Percentiles rank a stretch among this genome's conserved stretches.
These are phyloP conservation scores for Onychorhynchus coronatus DNA, from an alignment of 2,113 vertebrate species.

Conservation along the genomic window DNA sequence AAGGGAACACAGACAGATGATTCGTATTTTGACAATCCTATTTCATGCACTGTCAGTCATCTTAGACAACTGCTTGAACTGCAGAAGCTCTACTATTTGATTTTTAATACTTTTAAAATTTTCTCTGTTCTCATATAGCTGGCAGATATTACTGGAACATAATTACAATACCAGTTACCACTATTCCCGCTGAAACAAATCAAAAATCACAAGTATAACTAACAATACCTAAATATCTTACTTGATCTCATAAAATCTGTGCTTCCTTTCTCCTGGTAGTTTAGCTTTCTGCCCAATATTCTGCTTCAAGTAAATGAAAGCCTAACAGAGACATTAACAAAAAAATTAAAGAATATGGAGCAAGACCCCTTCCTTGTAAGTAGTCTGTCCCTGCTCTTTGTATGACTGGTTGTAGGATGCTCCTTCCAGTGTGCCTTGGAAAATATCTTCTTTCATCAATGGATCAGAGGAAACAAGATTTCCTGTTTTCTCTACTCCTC, in stretches of 20 bases:
- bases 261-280: not conserved
- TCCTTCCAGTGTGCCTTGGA: not conserved
- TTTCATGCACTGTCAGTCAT: slow-evolving; percentile 19
- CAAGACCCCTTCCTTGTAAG: accelerated
- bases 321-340: not conserved
- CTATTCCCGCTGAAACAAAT: not conserved
- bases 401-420: not conserved
- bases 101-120: not conserved
- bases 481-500: not conserved
- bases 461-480: not conserved
- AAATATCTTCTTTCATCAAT: not conserved
- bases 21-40: slow-evolving; percentile 18
- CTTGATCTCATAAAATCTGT: not conserved
- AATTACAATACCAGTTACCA: not conserved
- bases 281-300: not conserved
- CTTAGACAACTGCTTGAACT: not conserved
- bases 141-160: not conserved
- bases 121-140: not conserved
- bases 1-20: not conserved
- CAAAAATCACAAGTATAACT: not conserved
- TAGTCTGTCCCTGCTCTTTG: not conserved
- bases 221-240: not conserved
- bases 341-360: not conserved
- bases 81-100: not conserved
- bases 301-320: not conserved